Percentiles rank a stretch among this genome's conserved stretches.
These are phyloP conservation scores for Alviniconcha marisindica DNA, from an alignment of 1,140 invertebrate genomes.

Conservation along the genomic window DNA sequence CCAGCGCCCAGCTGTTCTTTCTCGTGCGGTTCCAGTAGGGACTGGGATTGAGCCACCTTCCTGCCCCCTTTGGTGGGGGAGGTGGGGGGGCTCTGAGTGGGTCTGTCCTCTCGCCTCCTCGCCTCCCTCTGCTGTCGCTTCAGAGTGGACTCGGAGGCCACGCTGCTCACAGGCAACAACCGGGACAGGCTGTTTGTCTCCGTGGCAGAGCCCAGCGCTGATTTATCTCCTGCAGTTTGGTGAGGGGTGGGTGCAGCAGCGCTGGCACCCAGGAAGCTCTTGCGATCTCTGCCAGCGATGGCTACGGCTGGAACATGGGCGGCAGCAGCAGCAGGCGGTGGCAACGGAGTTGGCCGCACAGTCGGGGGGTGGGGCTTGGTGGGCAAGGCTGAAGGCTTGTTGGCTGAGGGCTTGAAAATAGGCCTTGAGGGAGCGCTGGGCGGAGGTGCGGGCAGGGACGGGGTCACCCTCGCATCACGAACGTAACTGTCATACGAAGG, in stretches of 20 bases:
- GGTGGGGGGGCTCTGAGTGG: slow-evolving; percentile 15
- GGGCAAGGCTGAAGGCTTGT: not conserved
- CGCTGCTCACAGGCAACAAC: not conserved
- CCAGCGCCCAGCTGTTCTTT: slow-evolving; percentile 2
- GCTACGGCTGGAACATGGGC: not conserved
- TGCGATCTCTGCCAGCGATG: not conserved
- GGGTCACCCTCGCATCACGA: not conserved
- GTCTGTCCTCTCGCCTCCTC: slow-evolving; percentile 16
- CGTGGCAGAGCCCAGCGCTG: not conserved
- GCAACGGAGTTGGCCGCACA: not conserved
- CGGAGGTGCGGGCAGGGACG: not conserved
- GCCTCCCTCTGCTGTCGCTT: slow-evolving; percentile 34
- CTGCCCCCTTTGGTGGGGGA: slow-evolving; percentile 19
- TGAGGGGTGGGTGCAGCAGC: not conserved
- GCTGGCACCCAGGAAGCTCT: slow-evolving; percentile 1
- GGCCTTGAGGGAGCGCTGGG: not conserved
- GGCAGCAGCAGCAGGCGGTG: not conserved
- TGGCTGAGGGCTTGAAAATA: slow-evolving; percentile 27
- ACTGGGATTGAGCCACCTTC: slow-evolving; percentile 28
- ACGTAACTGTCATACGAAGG: not conserved
- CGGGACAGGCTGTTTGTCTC: not conserved
- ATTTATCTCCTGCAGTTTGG: not conserved
- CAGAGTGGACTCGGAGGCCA: not conserved
- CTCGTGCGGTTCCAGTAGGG: slow-evolving; percentile 23
- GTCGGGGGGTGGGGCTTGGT: not conserved